A percentile compares a stretch with the other conserved stretches of the same genome.
These are phyloP conservation scores for Onychorhynchus coronatus DNA, from an alignment of 2,113 vertebrate genomes.

Conservation along the genomic window DNA sequence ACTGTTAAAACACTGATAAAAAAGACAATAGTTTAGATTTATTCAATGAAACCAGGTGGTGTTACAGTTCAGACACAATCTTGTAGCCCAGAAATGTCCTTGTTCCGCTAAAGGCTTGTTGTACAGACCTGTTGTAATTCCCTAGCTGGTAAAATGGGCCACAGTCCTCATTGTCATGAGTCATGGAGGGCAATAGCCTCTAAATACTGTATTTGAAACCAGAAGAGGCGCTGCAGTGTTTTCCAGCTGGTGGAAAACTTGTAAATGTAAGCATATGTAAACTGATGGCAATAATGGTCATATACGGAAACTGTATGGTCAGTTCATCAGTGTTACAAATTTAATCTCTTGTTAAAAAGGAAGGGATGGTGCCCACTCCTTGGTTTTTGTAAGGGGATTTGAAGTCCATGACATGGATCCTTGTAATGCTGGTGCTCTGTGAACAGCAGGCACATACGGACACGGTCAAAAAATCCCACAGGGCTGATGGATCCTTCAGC, in stretches of 20 bases:
- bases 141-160: neutral
- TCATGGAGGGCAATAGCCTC: neutral
- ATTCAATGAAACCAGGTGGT: neutral
- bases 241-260: neutral
- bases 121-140: neutral
- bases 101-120: neutral
- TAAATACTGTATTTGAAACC: neutral
- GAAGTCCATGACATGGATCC: neutral
- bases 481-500: neutral
- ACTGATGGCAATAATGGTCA: neutral
- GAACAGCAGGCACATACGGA: neutral
- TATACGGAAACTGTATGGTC: neutral
- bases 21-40: neutral
- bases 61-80: neutral
- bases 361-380: neutral
- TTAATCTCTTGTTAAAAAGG: neutral
- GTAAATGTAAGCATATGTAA: neutral
- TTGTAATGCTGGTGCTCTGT: neutral
- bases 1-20: slow-evolving; percentile 12
- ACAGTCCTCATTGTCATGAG: neutral
- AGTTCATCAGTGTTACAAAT: neutral
- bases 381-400: neutral
- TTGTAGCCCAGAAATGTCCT: neutral
- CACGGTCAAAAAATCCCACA: neutral
- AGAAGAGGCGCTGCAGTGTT: neutral